Conservation (phyloP, 2,888 invertebrate species). For the Dendrolimus pini region DNA sequence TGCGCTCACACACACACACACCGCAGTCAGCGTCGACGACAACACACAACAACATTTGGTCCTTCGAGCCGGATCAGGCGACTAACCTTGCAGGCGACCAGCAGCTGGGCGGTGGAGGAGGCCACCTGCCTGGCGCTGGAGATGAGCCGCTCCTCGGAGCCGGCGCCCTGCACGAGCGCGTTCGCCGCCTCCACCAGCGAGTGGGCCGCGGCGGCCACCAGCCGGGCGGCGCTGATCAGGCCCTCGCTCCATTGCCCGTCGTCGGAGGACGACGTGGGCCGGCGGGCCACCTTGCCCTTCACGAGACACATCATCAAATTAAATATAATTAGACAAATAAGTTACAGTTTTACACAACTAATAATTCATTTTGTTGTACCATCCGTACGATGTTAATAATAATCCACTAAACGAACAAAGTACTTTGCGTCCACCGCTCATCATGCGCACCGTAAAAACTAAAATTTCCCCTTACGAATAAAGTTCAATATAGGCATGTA, state of each 20-base stretch:
- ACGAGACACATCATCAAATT: neutral
- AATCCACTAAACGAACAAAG: too few species aligned
- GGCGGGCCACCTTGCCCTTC: constrained; percentile 89
- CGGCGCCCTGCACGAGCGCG: constrained; percentile 92
- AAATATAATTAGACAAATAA: too few species aligned
- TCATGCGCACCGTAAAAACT: too few species aligned
- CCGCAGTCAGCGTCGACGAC: too few species aligned
- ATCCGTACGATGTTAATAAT: too few species aligned
- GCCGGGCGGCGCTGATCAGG: constrained; percentile 93
- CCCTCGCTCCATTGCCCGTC: constrained; percentile 99
- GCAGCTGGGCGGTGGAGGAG: constrained; percentile 95
- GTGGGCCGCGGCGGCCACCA: constrained; percentile 98
- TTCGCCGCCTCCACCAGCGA: constrained; percentile 98
- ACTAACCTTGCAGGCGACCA: constrained; percentile 95
- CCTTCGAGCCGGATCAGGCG: too few species aligned
- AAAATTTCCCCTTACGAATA: too few species aligned
- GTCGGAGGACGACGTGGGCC: constrained; percentile 90
- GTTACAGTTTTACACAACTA: too few species aligned
- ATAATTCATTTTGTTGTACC: too few species aligned
- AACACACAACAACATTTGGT: too few species aligned
- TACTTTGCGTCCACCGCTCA: too few species aligned
- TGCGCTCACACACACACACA: constrained; percentile 13
- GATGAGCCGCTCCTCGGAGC: constrained; percentile 96
- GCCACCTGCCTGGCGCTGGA: constrained; percentile 98
- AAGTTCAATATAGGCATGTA: too few species aligned